Conservation (phyloP, 2,797 vertebrate genomes). For the Anomalospiza imberbis region DNA sequence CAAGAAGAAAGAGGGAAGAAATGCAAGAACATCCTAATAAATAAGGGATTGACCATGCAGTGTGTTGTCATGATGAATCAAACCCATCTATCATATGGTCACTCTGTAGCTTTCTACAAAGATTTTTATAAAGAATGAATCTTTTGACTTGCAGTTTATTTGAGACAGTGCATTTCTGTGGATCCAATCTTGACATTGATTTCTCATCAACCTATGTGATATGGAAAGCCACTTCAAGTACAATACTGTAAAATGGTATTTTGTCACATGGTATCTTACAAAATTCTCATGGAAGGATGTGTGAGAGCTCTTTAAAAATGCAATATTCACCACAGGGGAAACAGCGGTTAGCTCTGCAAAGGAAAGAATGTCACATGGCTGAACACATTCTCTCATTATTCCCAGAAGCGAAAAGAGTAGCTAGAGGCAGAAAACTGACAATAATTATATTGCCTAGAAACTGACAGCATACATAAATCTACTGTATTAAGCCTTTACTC, state of each 20-base stretch:
- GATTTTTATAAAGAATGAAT: background rate
- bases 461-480: conserved; percentile 58
- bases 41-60: background rate
- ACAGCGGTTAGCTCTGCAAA: background rate
- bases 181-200: background rate
- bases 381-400: conserved; percentile 50
- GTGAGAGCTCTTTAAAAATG: conserved; percentile 42
- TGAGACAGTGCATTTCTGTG: background rate
- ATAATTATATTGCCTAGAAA: conserved; percentile 62
- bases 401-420: conserved; percentile 62
- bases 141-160: background rate
- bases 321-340: conserved; percentile 27
- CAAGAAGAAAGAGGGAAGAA: background rate
- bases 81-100: background rate
- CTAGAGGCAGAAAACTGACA: conserved; percentile 64
- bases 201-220: background rate
- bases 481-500: conserved; percentile 24
- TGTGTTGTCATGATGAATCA: background rate
- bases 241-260: background rate
- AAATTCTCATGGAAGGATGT: background rate
- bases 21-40: background rate
- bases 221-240: background rate
- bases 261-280: background rate
- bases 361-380: conserved; percentile 31
- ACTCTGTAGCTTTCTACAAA: background rate